These are phyloP conservation scores for Petrocephalus schoutedeni DNA, from an alignment of 2,797 vertebrate species.

Conservation along the genomic window DNA sequence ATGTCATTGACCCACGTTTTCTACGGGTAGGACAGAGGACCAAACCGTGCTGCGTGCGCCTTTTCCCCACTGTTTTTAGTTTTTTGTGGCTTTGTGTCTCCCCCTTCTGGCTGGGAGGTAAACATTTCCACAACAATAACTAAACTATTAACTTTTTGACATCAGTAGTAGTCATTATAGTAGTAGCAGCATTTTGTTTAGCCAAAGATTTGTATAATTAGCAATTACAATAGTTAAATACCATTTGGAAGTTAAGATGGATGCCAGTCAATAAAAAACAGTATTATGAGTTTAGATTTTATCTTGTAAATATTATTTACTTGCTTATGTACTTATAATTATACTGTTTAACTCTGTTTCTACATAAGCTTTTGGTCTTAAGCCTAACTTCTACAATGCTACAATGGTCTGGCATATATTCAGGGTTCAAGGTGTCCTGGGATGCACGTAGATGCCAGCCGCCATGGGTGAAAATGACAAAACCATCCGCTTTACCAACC, in stretches of 20 bases:
- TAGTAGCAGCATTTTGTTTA: background rate
- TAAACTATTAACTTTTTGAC: background rate
- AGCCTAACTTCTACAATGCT: background rate
- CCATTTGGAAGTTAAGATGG: background rate
- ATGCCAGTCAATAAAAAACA: background rate
- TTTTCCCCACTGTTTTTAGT: background rate
- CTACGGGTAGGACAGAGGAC: conserved; percentile 40
- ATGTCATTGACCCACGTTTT: conserved; percentile 65
- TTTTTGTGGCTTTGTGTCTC: conserved; percentile 21
- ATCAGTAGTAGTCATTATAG: background rate
- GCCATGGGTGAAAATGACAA: background rate
- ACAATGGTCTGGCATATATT: background rate
- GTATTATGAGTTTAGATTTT: background rate
- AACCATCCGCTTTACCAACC: background rate
- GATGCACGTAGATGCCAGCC: background rate
- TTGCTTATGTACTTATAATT: background rate
- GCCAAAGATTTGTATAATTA: background rate
- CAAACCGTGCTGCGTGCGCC: conserved; percentile 24
- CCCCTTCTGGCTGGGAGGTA: conserved; percentile 46
- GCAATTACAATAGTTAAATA: background rate
- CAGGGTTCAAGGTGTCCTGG: background rate
- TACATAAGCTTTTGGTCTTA: background rate
- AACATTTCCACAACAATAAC: background rate
- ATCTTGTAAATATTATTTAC: background rate
- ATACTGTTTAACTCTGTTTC: background rate